Percentiles rank a stretch among this genome's conserved stretches.
phyloP scores from a whole-genome alignment of 2,113 vertebrate genomes.

The Cyphotilapia sp. region DNA sequence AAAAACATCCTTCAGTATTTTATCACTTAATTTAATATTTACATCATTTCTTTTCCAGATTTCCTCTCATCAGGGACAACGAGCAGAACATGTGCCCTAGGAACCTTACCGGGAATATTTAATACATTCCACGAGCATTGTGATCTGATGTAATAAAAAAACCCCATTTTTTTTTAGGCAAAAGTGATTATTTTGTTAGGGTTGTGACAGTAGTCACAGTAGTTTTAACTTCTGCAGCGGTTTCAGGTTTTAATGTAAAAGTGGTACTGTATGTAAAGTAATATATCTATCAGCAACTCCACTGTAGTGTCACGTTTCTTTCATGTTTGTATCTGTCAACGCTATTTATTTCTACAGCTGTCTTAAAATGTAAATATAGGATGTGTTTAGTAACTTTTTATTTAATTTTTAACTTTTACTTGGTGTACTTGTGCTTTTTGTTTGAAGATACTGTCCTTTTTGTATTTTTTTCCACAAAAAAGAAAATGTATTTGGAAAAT shows the following conservation, averaged over 20 bases:
- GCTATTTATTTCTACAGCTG: conserved; percentile 32
- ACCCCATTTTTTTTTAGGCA: neutral
- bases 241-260: conserved; percentile 17
- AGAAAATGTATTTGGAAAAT: neutral
- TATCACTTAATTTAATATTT: neutral
- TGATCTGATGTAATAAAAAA: neutral
- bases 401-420: neutral
- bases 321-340: neutral
- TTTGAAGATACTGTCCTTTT: neutral
- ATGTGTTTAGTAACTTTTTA: neutral
- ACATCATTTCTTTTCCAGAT: neutral
- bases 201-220: neutral
- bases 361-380: conserved; percentile 6
- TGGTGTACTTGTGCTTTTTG: neutral
- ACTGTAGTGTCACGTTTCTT: conserved; percentile 4
- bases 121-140: neutral
- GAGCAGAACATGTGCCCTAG: neutral
- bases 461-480: neutral
- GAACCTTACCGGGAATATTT: neutral
- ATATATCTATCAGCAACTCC: neutral
- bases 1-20: neutral
- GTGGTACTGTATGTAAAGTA: conserved; percentile 1
- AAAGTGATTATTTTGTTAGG: neutral
- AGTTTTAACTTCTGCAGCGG: neutral
- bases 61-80: neutral